A percentile compares a stretch with the other conserved stretches of the same genome.
phyloP scores from a whole-genome alignment of 2,888 invertebrate species.

The Agapostemon virescens region DNA sequence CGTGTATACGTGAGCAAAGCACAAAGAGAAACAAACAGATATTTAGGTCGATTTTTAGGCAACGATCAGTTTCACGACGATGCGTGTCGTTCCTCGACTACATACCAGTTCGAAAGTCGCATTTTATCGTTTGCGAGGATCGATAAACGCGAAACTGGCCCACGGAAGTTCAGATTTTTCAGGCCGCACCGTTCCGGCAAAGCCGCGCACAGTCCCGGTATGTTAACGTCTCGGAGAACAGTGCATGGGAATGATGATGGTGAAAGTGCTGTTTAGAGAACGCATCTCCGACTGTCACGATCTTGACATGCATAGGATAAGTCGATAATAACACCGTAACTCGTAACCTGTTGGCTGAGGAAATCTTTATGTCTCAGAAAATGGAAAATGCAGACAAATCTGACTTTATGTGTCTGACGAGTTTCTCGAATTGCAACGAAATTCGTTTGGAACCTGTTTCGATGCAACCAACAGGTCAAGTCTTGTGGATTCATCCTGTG shows the following conservation, averaged over 20 bases:
- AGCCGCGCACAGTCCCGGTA: slow-evolving; percentile 51
- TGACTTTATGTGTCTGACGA: too few species aligned
- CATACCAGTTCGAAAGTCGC: neutral
- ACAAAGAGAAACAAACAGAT: slow-evolving; percentile 29
- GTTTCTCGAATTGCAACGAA: too few species aligned
- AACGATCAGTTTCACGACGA: slow-evolving; percentile 41
- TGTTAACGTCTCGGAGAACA: slow-evolving; percentile 44
- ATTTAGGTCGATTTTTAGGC: slow-evolving; percentile 3
- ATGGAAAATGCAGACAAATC: neutral
- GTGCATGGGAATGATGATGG: slow-evolving; percentile 55
- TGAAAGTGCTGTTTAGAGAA: neutral
- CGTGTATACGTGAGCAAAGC: slow-evolving; percentile 35
- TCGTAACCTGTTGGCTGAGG: neutral
- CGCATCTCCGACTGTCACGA: neutral
- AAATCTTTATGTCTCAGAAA: neutral
- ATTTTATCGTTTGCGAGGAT: neutral
- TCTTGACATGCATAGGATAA: neutral
- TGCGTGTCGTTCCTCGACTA: neutral
- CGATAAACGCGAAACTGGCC: slow-evolving; percentile 52
- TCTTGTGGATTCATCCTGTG: too few species aligned
- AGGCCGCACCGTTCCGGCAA: slow-evolving; percentile 60
- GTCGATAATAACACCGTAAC: neutral
- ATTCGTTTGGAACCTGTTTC: neutral
- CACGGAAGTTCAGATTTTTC: slow-evolving; percentile 25
- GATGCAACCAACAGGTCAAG: neutral